Evolutionary conservation across 2,113 vertebrate genomes (phyloP), one percentile per base, ranked within the genome.

Genomic region (Eubucco bourcierii): DNA sequence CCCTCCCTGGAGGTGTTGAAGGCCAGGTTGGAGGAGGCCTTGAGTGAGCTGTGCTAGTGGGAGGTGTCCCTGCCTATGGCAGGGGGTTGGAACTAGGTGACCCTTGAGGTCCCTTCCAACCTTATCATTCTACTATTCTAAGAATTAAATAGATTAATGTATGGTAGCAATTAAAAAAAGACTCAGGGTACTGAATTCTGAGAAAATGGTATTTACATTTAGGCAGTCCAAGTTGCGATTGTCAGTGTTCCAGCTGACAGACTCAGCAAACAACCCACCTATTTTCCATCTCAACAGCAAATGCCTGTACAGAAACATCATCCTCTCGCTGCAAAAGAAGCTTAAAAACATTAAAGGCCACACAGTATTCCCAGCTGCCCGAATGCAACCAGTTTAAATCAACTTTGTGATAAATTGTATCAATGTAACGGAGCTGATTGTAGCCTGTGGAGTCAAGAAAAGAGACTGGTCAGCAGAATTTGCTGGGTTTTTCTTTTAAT

Each of bases 181-280:
- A 75, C 28, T n/a, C 23, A 41, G 56, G 44, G 7, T 74, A 56
- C 2, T 72, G 71, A 90, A 95, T 60, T 79, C 74, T 91, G 63
- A 88, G 71, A 53, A 86, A 93, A 94, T 87, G 73, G 4, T 93
- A 65, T 93, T 95, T 95, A 88, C 66, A 31, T n/a, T 91, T 88
- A 94, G 93, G 90, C 72, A 73, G 74, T 92, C 94, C 66, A 93
- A 84, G 79, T 74, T 93, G 78, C 13, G 23, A 72, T 85, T 85
- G 55, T 73, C 85, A 95, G 84, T 71, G 92, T 94, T 97, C 90
- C 94, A 86, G 85, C 90, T 96, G 83, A 86, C 84, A 93, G 95
- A 91, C 90, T 96, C 95, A 95, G 88, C 93, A 93, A 92, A 90
- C 91, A 94, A 64, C 83, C 94, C 93, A 94, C 91, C 93, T 94